phyloP scores from a whole-genome alignment of 2,113 vertebrate species.

The Orientallactaga bullata region DNA sequence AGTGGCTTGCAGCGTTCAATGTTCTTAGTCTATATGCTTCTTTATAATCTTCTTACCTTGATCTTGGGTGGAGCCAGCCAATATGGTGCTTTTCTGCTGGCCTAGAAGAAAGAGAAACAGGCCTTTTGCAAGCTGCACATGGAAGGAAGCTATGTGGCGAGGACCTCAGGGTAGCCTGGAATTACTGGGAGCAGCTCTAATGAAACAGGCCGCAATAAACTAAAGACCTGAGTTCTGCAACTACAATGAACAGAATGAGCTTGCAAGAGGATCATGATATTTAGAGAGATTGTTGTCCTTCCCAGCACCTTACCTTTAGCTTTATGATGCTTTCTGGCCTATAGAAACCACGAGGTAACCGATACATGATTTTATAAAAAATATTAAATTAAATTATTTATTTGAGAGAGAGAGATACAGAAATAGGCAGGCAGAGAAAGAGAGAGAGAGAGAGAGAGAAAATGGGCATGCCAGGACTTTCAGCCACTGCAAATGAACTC shows the following conservation, averaged over 20 bases:
- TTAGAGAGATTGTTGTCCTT: neutral
- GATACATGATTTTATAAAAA: neutral
- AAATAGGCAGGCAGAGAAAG: too few relatives aligned
- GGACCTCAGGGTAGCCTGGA: neutral
- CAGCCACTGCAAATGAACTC: too few relatives aligned
- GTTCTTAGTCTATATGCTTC: neutral
- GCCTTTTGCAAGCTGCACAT: neutral
- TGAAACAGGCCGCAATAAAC: neutral
- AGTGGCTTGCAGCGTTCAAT: neutral
- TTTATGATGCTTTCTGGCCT: neutral
- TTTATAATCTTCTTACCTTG: neutral
- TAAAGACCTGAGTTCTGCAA: neutral
- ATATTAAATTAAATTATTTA: too few relatives aligned
- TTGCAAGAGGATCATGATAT: neutral
- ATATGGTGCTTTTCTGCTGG: neutral
- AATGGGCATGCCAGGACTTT: too few relatives aligned
- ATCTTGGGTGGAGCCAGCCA: too few relatives aligned
- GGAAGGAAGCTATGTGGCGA: neutral
- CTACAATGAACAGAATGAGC: neutral
- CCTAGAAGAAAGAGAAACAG: neutral
- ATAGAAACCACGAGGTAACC: neutral
- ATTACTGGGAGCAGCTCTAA: neutral
- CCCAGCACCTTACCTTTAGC: neutral
- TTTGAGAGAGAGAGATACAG: too few relatives aligned
- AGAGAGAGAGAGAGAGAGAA: too few relatives aligned